A percentile compares a stretch with the other conserved stretches of the same genome.
Evolutionary conservation across 2,113 vertebrate species (phyloP).

Genomic region (Phaethon lepturus): DNA sequence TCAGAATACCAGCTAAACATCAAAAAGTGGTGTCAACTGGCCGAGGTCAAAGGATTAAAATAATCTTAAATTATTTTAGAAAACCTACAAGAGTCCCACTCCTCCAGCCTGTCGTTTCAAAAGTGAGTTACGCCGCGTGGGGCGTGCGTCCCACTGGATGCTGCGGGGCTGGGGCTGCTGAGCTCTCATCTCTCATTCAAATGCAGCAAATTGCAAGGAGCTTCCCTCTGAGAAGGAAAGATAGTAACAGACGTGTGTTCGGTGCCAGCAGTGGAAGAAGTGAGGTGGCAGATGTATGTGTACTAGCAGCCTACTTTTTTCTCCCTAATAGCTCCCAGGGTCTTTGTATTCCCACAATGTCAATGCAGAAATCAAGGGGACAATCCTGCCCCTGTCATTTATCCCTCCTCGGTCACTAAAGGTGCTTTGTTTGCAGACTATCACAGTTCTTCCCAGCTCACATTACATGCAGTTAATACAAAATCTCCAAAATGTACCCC

Average conservation of each 20-base stretch:
- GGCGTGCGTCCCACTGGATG: rapidly evolving
- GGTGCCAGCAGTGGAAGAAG: neutral
- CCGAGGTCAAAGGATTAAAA: neutral
- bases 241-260: neutral
- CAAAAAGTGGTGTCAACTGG: neutral
- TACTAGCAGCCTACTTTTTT: neutral
- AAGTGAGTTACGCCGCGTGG: rapidly evolving
- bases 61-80: neutral
- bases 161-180: neutral
- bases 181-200: neutral
- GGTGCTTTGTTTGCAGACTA: neutral
- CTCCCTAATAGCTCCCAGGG: neutral
- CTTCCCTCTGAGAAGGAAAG: neutral
- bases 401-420: neutral
- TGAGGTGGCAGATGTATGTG: neutral
- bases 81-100: neutral
- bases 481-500: neutral
- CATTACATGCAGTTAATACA: neutral
- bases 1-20: neutral
- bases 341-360: neutral
- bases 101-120: neutral
- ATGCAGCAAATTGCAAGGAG: rapidly evolving
- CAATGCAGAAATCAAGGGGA: neutral
- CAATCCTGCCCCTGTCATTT: neutral
- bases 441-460: neutral